A percentile compares a stretch with the other conserved stretches of the same genome.
phyloP scores from a whole-genome alignment of 1,140 invertebrate species.

The Limonius californicus region DNA sequence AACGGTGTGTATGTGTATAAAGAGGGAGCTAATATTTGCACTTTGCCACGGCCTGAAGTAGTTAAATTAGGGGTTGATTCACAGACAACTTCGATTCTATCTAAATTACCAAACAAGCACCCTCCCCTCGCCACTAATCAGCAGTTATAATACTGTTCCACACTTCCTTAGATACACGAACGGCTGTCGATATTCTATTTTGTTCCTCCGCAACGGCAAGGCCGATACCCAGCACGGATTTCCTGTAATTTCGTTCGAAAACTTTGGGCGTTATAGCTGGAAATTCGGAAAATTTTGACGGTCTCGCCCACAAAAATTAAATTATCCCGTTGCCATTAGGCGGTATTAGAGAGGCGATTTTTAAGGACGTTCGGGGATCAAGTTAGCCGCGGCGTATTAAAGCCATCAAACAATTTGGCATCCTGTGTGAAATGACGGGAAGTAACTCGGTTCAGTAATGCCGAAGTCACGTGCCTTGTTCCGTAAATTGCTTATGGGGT shows the following conservation, averaged over 20 bases:
- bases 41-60: slow-evolving; percentile 14
- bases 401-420: slow-evolving; percentile 37
- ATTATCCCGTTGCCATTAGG: too few relatives aligned
- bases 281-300: not conserved
- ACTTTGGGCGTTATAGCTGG: not conserved
- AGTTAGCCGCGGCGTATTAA: not conserved
- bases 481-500: slow-evolving; percentile 32
- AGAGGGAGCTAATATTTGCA: slow-evolving; percentile 7
- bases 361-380: too few relatives aligned
- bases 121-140: slow-evolving; percentile 28
- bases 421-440: slow-evolving; percentile 39
- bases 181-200: slow-evolving; percentile 12
- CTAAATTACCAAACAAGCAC: slow-evolving; percentile 29
- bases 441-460: slow-evolving; percentile 32
- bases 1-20: not conserved
- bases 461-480: slow-evolving; percentile 33
- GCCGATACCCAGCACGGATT: slow-evolving; percentile 1
- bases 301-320: too few relatives aligned
- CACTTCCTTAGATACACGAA: slow-evolving; percentile 21
- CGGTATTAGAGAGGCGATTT: too few relatives aligned
- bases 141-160: slow-evolving; percentile 20
- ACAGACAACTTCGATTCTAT: slow-evolving; percentile 31
- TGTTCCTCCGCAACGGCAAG: too few relatives aligned
- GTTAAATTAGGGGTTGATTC: slow-evolving; percentile 28
- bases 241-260: slow-evolving; percentile 3